phyloP scores from a whole-genome alignment of 1,140 invertebrate genomes.

The Drosophila pandora region DNA sequence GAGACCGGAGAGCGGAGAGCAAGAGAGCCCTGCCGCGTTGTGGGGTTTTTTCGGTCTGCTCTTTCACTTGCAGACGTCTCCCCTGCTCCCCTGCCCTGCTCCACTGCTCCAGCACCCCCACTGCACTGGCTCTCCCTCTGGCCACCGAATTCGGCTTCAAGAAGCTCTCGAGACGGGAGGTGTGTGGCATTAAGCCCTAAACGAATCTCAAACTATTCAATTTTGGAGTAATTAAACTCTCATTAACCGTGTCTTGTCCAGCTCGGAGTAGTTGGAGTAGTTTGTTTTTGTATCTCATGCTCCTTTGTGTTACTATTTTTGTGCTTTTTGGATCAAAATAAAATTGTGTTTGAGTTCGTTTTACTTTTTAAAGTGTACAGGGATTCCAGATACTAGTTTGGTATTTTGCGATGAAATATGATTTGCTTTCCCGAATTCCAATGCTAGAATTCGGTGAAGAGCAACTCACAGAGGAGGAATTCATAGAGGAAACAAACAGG shows the following conservation, averaged over 20 bases:
- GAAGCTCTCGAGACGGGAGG: neutral
- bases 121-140: no score
- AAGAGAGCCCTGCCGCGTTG: neutral
- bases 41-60: neutral
- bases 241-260: slow-evolving; percentile 2
- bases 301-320: no score
- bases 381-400: no score
- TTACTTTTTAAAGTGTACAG: no score
- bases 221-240: neutral
- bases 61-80: slow-evolving; percentile 1
- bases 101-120: no score
- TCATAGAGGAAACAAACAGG: no score
- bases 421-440: no score
- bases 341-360: no score
- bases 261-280: slow-evolving; percentile 30
- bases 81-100: neutral
- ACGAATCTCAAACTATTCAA: neutral
- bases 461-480: no score
- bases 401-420: no score
- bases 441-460: no score
- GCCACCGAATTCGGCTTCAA: neutral
- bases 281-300: slow-evolving; percentile 39
- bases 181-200: neutral
- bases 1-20: slow-evolving; percentile 23
- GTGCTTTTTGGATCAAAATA: no score